These are phyloP conservation scores for Lemur catta DNA, from an alignment of 2,797 vertebrate species.

Conservation along the genomic window DNA sequence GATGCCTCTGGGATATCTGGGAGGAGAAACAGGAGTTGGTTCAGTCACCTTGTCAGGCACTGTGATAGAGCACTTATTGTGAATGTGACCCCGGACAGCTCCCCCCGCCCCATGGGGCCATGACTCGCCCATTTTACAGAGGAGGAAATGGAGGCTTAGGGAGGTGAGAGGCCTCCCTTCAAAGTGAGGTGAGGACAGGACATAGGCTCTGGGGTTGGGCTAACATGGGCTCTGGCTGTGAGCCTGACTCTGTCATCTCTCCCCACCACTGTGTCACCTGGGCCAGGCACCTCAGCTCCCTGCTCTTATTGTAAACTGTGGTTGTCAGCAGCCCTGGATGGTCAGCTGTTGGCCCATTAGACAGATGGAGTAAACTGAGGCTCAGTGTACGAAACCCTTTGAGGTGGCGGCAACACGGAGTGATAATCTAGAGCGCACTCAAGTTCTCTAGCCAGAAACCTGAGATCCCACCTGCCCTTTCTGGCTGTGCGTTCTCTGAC, in stretches of 20 bases:
- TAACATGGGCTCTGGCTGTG: background rate
- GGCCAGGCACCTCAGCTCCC: background rate
- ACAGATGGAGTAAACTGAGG: background rate
- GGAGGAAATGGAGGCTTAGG: background rate
- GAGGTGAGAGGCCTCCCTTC: background rate
- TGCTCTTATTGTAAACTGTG: background rate
- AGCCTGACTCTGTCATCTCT: background rate
- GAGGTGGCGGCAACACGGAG: background rate
- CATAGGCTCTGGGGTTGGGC: background rate
- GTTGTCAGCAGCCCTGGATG: background rate
- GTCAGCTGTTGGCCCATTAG: background rate
- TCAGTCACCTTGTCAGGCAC: background rate
- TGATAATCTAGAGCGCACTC: background rate
- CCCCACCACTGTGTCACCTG: background rate
- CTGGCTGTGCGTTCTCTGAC: background rate
- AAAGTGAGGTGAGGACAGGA: background rate
- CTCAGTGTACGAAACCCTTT: background rate
- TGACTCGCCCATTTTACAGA: background rate
- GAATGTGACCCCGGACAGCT: background rate
- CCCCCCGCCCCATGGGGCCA: background rate
- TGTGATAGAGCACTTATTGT: background rate
- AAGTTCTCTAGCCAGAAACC: background rate
- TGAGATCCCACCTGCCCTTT: background rate
- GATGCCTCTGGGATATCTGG: constrained; percentile 92
- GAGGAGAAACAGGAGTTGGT: background rate